Evolutionary conservation across 2,888 invertebrate genomes (phyloP).

Genomic region (Cristatella mucedo): DNA sequence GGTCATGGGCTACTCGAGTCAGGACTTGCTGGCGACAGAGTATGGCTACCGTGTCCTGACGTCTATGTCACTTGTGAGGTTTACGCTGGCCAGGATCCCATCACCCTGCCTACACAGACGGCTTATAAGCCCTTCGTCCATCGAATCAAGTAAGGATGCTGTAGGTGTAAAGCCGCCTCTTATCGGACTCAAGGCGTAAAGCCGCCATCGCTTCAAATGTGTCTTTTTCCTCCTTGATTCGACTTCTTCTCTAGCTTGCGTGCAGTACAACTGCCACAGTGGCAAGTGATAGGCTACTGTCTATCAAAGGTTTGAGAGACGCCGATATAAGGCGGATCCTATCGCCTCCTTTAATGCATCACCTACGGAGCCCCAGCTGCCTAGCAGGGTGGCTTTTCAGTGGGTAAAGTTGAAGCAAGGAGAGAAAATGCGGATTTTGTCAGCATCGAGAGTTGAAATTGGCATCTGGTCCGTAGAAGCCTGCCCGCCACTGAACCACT

Average conservation of each 20-base stretch:
- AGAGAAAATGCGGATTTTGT: too few relatives aligned
- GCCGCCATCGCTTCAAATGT: neutral
- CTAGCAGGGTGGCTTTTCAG: too few relatives aligned
- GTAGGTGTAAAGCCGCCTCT: neutral
- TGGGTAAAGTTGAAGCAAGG: too few relatives aligned
- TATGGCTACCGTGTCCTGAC: slow-evolving; percentile 63
- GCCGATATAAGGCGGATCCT: too few relatives aligned
- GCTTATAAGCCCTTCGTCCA: slow-evolving; percentile 80
- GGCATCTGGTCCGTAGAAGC: too few relatives aligned
- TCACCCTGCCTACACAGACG: slow-evolving; percentile 70
- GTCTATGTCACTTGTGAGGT: slow-evolving; percentile 72
- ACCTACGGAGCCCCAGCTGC: too few relatives aligned
- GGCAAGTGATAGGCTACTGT: too few relatives aligned
- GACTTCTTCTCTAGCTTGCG: neutral
- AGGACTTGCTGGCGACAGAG: slow-evolving; percentile 75
- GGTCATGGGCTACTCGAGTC: slow-evolving; percentile 56
- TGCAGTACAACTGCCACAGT: neutral
- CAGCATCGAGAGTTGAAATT: too few relatives aligned
- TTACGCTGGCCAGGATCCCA: slow-evolving; percentile 59
- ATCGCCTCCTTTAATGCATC: too few relatives aligned
- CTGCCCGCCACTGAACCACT: too few relatives aligned
- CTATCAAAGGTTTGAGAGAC: too few relatives aligned
- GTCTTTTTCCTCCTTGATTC: neutral
- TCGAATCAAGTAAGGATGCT: slow-evolving; percentile 64
- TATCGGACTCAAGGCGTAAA: neutral